phyloP scores from a whole-genome alignment of 1,140 invertebrate genomes.

The Oryzaephilus surinamensis region DNA sequence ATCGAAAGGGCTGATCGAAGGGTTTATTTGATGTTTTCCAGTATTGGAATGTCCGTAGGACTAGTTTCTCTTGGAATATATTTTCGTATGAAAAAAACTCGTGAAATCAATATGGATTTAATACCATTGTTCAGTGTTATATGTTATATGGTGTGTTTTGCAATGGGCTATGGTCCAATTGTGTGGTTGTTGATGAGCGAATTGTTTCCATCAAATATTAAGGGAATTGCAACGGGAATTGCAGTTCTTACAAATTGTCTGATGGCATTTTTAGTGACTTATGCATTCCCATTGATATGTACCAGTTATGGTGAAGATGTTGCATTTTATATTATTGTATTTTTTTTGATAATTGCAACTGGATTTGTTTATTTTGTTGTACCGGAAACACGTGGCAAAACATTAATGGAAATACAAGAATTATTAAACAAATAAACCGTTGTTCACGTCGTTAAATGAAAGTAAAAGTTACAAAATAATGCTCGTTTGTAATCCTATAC shows the following conservation, averaged over 20 bases:
- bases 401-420: slow-evolving; percentile 6
- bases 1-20: not conserved
- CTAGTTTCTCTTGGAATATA: not conserved
- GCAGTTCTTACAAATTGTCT: not conserved
- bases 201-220: not conserved
- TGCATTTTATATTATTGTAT: slow-evolving; percentile 7
- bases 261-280: not conserved
- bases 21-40: not conserved
- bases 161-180: not conserved
- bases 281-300: not conserved
- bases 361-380: slow-evolving; percentile 3
- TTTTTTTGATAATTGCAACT: slow-evolving; percentile 40
- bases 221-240: not conserved
- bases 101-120: not conserved
- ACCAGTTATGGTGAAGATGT: not conserved
- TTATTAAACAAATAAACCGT: slow-evolving; percentile 1
- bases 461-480: too few relatives aligned
- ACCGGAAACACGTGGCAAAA: slow-evolving; percentile 7
- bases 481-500: too few relatives aligned
- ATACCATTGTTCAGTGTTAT: not conserved
- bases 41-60: not conserved
- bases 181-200: not conserved
- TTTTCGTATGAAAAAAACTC: not conserved
- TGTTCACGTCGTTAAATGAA: too few relatives aligned
- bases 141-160: not conserved